Base-by-base conservation (phyloP, 1,140 invertebrate genomes). In the Drosophila parvula region DNA sequence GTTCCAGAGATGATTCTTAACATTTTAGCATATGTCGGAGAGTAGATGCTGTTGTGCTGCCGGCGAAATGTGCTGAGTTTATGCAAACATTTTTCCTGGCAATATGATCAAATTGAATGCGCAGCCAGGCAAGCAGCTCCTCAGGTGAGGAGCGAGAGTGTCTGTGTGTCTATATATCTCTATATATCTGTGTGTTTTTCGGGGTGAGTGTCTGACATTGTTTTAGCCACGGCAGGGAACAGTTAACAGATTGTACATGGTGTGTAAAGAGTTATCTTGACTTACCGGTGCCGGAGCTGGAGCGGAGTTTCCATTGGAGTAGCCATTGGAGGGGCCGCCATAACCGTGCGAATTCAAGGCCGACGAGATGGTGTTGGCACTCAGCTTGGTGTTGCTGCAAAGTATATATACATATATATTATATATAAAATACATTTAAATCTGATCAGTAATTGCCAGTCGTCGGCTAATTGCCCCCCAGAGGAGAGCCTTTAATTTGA, bases 371-470 rank as follows among this genome's bases (percentile, higher is more conserved):
- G 91, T 92, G 45, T 43, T 79, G 68, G 91, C 91, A 73, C 86
- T 91, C 68, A 92, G 57, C 78, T 92, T 92, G 59, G 91, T 91
- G 44, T 91, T 91, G 9, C 89, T 92, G 56, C n/a, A 55, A 79
- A 63, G n/a, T n/a, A n/a, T n/a, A n/a, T n/a, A n/a, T 4, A 51
- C 4, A 30, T 0, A 28, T 28, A 56, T 32, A 27, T 27, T 8
- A 43, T 30, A 57, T 27, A 10, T 27, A 45, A 64, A 67, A 27
- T n/a, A 57, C 63, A 50, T 27, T n/a, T 6, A 64, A 47, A 67
- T 47, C 67, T 22, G 64, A 71, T 70, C 68, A 36, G 41, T 69
- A 84, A 84, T 84, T 84, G 81, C 16, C 76, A 40, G 11, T 45
- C 48, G 47, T 45, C 64, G n/a, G 18, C 59, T 81, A 81, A 81